These are phyloP conservation scores for Ivindomyrus marchei DNA, from an alignment of 2,113 vertebrate genomes.

Conservation along the genomic window DNA sequence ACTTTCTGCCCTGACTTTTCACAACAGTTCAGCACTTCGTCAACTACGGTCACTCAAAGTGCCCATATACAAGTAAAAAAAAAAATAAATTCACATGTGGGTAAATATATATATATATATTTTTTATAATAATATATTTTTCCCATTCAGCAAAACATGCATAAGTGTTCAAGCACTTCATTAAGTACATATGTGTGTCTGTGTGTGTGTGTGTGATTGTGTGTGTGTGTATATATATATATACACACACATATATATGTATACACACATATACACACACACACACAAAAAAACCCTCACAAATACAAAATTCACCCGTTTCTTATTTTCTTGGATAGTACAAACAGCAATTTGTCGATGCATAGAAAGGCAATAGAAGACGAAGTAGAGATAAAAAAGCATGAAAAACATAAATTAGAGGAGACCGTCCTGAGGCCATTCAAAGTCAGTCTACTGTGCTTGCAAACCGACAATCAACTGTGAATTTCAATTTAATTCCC, in stretches of 20 bases:
- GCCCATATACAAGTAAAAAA: constrained; percentile 47
- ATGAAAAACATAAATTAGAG: background rate
- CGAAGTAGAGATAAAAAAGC: background rate
- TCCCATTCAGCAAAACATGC: constrained; percentile 45
- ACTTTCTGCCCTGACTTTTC: constrained; percentile 36
- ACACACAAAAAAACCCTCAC: constrained; percentile 43
- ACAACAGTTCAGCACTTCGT: constrained; percentile 33
- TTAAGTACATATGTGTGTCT: constrained; percentile 21
- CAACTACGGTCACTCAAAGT: constrained; percentile 43
- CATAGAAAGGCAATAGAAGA: constrained; percentile 19
- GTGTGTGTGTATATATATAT: background rate
- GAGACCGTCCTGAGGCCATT: background rate
- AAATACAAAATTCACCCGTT: constrained; percentile 34
- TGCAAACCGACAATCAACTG: background rate
- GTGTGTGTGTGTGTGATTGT: constrained; percentile 11
- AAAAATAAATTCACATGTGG: constrained; percentile 31
- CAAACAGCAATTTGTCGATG: constrained; percentile 4
- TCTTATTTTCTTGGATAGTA: constrained; percentile 7
- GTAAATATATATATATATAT: constrained; percentile 9
- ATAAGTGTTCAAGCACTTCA: constrained; percentile 42
- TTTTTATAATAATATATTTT: constrained; percentile 24
- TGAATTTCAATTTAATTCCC: background rate
- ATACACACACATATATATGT: constrained; percentile 9
- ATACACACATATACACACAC: constrained; percentile 6
- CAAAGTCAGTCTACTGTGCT: background rate